Evolutionary conservation across 2,888 invertebrate species (phyloP), one percentile per base, ranked within the genome.

Genomic region (Octonoba sinensis): DNA sequence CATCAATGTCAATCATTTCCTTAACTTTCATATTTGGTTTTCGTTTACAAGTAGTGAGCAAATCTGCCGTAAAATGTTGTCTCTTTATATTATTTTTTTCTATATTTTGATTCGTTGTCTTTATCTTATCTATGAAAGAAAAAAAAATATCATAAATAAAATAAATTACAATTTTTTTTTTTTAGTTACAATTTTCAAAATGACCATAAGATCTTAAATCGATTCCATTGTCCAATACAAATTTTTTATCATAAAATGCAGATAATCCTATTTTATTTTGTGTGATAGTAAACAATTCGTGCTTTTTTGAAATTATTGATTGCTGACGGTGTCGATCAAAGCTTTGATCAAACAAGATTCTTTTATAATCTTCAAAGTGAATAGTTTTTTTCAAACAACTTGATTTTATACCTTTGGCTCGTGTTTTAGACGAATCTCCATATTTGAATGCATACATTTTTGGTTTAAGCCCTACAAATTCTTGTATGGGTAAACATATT

Each of bases 211-310:
- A 49, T 1, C 24, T 18, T 24, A 18, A 24, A 27, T 24, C 11
- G 47, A 66, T 66, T 2, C 49, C 27, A 15, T 47, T 15, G 15
- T 22, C 49, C 24, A 12, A 11, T 24, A 24, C 15, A 49, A 20
- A 49, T 24, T 51, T 51, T 66, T 66, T 66, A 24, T 24, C 51
- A 66, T 66, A 24, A 13, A 51, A 66, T 16, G 66, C 51, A 0
- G 51, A 66, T n/a, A 66, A 51, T 18, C 66, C 51, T 13, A 49
- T 66, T 51, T 66, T 66, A 49, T 66, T 66, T 49, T 51, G 66
- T 11, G 51, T 51, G 12, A 66, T 51, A 1, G 51, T 66, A 49
- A 13, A 3, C 16, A 51, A 16, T 51, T 51, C 51, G 13, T 66
- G 16, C 1, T 51, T 66, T 66, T 66, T 66, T 11, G 51, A 66